phyloP scores from a whole-genome alignment of 1,140 invertebrate genomes.

The Caenorhabditis latens region DNA sequence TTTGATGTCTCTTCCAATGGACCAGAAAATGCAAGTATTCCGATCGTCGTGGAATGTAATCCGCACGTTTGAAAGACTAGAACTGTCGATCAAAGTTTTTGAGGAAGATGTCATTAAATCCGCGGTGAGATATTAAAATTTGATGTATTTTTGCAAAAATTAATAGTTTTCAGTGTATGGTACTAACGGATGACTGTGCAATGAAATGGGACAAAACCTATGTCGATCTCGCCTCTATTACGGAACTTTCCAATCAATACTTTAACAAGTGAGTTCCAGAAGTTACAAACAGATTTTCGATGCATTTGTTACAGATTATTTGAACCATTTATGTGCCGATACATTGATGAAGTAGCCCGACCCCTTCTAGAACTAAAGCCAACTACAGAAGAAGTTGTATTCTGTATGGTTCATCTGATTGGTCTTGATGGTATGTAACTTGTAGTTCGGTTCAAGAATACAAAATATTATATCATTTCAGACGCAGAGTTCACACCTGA shows the following conservation, averaged over 20 bases:
- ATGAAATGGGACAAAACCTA: conserved; percentile 8
- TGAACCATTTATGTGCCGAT: conserved; percentile 1
- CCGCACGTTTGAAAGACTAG: conserved; percentile 14
- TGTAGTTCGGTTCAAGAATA: neutral
- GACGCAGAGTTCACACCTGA: neutral
- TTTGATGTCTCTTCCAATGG: conserved; percentile 35
- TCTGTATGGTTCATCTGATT: conserved; percentile 37
- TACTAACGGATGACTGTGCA: neutral
- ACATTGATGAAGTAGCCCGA: conserved; percentile 27
- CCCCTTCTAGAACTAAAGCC: conserved; percentile 10
- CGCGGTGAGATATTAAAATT: neutral
- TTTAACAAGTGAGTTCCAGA: conserved; percentile 32
- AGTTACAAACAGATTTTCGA: neutral
- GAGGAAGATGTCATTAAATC: conserved; percentile 10
- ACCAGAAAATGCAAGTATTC: conserved; percentile 42
- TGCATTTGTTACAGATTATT: conserved; percentile 6
- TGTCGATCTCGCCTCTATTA: conserved; percentile 9
- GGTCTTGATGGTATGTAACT: conserved; percentile 3
- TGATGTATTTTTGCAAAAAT: neutral
- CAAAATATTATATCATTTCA: neutral
- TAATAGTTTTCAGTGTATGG: conserved; percentile 4
- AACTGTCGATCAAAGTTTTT: conserved; percentile 9
- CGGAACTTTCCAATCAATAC: conserved; percentile 5
- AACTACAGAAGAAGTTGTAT: conserved; percentile 32
- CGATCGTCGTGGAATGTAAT: conserved; percentile 32